Evolutionary conservation across 1,140 invertebrate species (phyloP), one percentile per base, ranked within the genome.

Genomic region (Caerostris extrusa): DNA sequence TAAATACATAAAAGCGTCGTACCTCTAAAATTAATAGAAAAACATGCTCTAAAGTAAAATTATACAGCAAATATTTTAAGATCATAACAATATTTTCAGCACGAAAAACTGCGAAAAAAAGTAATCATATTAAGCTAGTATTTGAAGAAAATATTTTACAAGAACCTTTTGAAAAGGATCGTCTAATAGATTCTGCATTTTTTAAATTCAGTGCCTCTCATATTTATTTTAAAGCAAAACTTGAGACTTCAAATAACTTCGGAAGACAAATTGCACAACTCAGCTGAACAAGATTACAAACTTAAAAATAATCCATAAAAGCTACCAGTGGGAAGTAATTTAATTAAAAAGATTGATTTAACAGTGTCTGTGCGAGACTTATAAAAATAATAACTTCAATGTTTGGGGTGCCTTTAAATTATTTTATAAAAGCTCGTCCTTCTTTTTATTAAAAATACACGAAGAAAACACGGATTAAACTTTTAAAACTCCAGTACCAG

Each of bases 271-370:
- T 77, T 53, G 71, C 3, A 77, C 12, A 50, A 50, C 71, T 53
- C 7, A 7, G 10, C 34, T 77, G 7, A 3, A 12, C 71, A 12
- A 7, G 71, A 50, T 53, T 12, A 10, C 34, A 77, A 77, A 34
- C 34, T 50, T 34, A 50, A 77, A 50, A 77, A 77, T 3, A 77
- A 77, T 77, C 34, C 12, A 77, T 14, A 77, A 77, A 50, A 50
- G 71, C 10, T 50, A 53, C 12, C 34, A 3, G 71, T 50, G 71
- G 71, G 53, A 77, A 53, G 71, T 50, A 53, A 77, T 77, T 77
- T 77, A 77, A 77, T 77, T 77, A 77, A 77, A 77, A 77, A 77
- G 34, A 77, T 77, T 77, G 71, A 77, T 77, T 50, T 77, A 77
- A 77, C 71, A 7, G 34, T 77, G 8, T 34, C 10, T 77, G 69